Base-by-base conservation (phyloP, 2,888 invertebrate species). In the Folsomia candida region DNA sequence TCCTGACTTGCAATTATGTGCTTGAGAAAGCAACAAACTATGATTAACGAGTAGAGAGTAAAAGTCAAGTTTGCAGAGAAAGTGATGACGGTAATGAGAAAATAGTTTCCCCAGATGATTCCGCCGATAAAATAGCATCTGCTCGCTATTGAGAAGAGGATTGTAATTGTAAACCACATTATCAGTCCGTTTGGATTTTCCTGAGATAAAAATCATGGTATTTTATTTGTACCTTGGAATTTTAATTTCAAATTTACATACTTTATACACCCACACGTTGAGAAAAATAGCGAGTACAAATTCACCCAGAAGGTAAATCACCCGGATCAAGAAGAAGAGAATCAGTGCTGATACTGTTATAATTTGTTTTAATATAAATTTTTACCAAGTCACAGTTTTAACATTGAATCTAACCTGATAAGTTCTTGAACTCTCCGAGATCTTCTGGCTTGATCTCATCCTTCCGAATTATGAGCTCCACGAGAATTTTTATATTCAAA, bases 91-190 rank as follows among this genome's bases (percentile, higher is more conserved):
- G 75, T 70, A 1, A 57, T 22, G 2, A 61, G n/a, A 51, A 73
- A 76, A 37, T 67, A 76, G 26, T 68, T 69, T 6, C 72, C 73
- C 75, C 75, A 76, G 4, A 73, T 57, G 11, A 76, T 62, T 20
- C 75, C 73, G 1, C 73, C 75, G 18, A 76, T 73, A 28, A 76
- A 76, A 37, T 76, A 76, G 70, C 75, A 76, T n/a, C 75, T 63
- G 27, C 71, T 73, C 22, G 73, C 71, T 29, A 76, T 70, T 1
- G 71, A 73, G 22, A 73, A 72, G 25, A 72, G 62, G 18, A 76
- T 68, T 14, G 75, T 76, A 67, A 76, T 71, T 24, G 73, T 72
- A 27, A 76, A 71, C 73, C 73, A 73, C 4, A 73, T 29, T 37
- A 73, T 62, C 26, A 76, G 63, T 9, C 73, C 75, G 37, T 70